Evolutionary conservation across 2,113 vertebrate species (phyloP).

Genomic region (Coptodon bakossiorum): DNA sequence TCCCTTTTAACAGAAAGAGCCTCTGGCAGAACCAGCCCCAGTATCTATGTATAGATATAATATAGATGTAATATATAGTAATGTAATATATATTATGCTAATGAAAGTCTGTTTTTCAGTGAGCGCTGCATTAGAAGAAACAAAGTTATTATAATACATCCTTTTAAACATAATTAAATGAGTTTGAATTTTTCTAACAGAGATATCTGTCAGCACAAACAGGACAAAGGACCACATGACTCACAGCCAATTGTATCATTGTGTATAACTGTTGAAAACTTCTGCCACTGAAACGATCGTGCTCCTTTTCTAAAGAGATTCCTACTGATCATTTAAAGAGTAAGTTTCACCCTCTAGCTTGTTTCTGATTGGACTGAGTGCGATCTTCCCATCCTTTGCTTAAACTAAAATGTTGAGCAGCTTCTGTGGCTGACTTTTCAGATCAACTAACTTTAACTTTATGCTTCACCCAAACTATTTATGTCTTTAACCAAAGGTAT

Average conservation of each 20-base stretch:
- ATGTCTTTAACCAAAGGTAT: neutral
- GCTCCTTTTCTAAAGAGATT: neutral
- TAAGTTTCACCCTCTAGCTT: neutral
- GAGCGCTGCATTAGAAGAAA: neutral
- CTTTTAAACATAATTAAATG: neutral
- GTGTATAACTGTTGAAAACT: neutral
- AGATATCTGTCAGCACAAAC: neutral
- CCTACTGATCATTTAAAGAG: neutral
- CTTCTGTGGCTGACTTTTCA: neutral
- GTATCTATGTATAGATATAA: neutral
- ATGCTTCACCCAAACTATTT: neutral
- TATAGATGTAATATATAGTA: neutral
- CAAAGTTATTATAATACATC: neutral
- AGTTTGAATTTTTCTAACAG: neutral
- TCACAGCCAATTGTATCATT: neutral
- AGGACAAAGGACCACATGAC: neutral
- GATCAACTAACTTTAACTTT: neutral
- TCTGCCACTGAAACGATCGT: fast-evolving
- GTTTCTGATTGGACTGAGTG: neutral
- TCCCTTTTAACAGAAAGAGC: neutral
- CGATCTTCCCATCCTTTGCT: neutral
- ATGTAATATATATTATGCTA: neutral
- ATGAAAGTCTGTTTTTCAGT: neutral
- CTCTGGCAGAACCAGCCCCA: neutral
- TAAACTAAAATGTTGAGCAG: neutral